Evolutionary conservation across 2,888 invertebrate species (phyloP).

Genomic region (Criorhina ranunculi): DNA sequence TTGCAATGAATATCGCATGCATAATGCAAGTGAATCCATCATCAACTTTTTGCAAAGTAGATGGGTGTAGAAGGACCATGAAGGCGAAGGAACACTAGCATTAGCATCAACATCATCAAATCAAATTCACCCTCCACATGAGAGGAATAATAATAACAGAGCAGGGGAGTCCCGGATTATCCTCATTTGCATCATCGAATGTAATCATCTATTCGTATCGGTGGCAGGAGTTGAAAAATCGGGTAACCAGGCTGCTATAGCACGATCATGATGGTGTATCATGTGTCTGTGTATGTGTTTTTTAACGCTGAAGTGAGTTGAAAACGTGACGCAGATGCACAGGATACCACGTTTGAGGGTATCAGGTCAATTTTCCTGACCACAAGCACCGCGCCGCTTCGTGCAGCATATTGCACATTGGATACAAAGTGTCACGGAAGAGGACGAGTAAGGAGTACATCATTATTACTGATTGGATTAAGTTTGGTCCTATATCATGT

Average conservation of each 20-base stretch:
- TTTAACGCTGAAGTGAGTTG: slow-evolving; percentile 49
- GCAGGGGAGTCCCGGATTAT: slow-evolving; percentile 67
- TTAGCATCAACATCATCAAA: slow-evolving; percentile 60
- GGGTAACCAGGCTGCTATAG: slow-evolving; percentile 41
- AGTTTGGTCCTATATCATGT: slow-evolving; percentile 42
- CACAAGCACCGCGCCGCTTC: background rate
- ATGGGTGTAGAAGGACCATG: no score
- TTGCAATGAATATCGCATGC: slow-evolving; percentile 62
- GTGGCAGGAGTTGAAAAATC: slow-evolving; percentile 50
- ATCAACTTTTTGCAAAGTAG: slow-evolving; percentile 34
- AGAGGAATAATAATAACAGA: slow-evolving; percentile 67
- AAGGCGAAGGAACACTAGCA: no score
- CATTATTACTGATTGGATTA: slow-evolving; percentile 71
- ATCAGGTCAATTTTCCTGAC: slow-evolving; percentile 72
- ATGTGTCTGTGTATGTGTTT: slow-evolving; percentile 13
- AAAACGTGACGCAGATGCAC: slow-evolving; percentile 69
- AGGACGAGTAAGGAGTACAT: slow-evolving; percentile 21
- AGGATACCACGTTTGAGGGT: slow-evolving; percentile 42
- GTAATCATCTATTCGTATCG: slow-evolving; percentile 67
- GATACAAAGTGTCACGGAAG: slow-evolving; percentile 49
- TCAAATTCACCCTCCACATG: slow-evolving; percentile 68
- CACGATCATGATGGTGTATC: background rate
- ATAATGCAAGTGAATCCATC: slow-evolving; percentile 69
- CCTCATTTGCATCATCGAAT: slow-evolving; percentile 76
- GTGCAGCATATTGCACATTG: slow-evolving; percentile 50